Base-by-base conservation (phyloP, 1,140 invertebrate genomes). In the Orchesella cincta region DNA sequence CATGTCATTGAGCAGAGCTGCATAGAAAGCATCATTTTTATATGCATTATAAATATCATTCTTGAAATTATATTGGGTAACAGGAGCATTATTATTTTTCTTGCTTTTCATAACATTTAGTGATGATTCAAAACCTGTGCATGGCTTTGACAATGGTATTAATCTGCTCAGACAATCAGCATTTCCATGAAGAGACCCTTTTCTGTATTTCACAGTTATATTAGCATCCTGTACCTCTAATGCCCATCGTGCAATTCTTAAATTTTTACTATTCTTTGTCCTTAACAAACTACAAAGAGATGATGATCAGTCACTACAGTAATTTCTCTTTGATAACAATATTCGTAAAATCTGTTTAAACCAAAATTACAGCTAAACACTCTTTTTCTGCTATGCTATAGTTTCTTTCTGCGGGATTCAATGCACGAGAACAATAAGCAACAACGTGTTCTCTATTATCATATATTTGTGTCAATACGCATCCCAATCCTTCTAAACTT, bases 401-500 rank as follows among this genome's bases (percentile, higher is more conserved):
- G 23, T 57, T 57, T 57, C 5, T 12, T 23, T 57, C 12, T 3
- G 52, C 52, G 12, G 52, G 52, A 12, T 12, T 57, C 3, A 57
- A 26, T 12, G 23, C 52, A 23, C 12, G 12, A 5, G 52, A 57
- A 57, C 12, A 8, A 57, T 57, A 57, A 23, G 52, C 52, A 5
- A 57, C 23, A 5, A 57, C 52, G 23, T 18, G 12, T 57, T 57
- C 52, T 57, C 23, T 14, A 3, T 5, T 18, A 8, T 46, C 5
- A 8, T 46, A 18, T 8, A 46, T 46, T 18, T 46, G 39, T 8
- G 20, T 62, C 12, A 33, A 0, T 86, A 54, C 0, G 39, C 5
- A 5, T 5, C 39, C 39, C 86, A 5, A 88, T 83, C 0, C 85
- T 85, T 46, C 39, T 46, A 12, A 46, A 46, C 39, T 46, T 46